phyloP scores from a whole-genome alignment of 2,113 vertebrate genomes.

The Sceloporus undulatus region DNA sequence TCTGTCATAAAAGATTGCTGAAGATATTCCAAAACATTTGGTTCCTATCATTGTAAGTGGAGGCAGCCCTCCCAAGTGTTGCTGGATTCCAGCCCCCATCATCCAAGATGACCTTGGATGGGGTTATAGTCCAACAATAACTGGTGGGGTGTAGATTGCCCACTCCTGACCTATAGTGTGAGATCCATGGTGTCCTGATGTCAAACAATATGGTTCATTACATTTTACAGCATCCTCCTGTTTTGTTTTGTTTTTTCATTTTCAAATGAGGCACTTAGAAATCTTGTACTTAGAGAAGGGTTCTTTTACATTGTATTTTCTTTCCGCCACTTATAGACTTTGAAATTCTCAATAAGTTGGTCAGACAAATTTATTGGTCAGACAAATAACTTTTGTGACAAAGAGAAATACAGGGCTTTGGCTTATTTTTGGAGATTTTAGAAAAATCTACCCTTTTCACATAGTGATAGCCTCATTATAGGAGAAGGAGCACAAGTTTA shows the following conservation, averaged over 20 bases:
- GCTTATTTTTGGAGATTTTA: constrained; percentile 19
- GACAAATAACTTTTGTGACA: constrained; percentile 8
- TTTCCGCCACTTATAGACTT: constrained; percentile 41
- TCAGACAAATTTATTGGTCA: not conserved
- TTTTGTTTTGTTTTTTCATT: too few species aligned
- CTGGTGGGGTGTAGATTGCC: not conserved
- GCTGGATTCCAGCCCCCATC: too few species aligned
- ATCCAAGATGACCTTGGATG: too few species aligned
- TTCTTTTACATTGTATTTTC: not conserved
- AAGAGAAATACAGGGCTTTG: constrained; percentile 41
- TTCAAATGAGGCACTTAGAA: not conserved
- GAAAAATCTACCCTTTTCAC: constrained; percentile 29
- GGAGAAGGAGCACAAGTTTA: constrained; percentile 60
- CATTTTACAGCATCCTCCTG: not conserved
- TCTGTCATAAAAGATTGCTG: not conserved
- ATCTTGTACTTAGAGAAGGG: not conserved
- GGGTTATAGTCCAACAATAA: not conserved
- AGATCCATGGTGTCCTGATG: too few species aligned
- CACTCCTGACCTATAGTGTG: not conserved
- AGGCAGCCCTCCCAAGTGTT: not conserved
- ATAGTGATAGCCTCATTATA: constrained; percentile 63
- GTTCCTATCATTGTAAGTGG: not conserved
- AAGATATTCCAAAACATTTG: not conserved
- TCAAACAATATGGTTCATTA: not conserved
- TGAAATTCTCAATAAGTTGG: constrained; percentile 5